Base-by-base conservation (phyloP, 2,113 vertebrate species). In the Coptodon rendalli region DNA sequence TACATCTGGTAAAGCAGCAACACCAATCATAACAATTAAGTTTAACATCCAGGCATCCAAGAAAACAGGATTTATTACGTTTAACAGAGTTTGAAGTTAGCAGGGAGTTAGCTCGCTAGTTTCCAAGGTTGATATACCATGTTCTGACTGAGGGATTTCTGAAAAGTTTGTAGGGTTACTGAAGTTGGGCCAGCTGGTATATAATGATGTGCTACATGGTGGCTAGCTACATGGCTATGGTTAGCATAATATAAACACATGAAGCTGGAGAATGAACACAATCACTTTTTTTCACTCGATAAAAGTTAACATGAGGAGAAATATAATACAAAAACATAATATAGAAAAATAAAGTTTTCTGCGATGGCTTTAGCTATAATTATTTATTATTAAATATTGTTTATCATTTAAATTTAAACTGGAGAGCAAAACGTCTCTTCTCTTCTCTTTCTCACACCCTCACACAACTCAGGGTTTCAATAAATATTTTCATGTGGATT, bases 1-100 rank as follows among this genome's bases (percentile, higher is more conserved):
- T n/a, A n/a, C n/a, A n/a, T n/a, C n/a, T n/a, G n/a, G n/a, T n/a
- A n/a, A n/a, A n/a, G n/a, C n/a, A n/a, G n/a, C n/a, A n/a, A n/a
- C n/a, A n/a, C n/a, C n/a, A n/a, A n/a, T n/a, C n/a, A n/a, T 63
- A 36, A 12, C 31, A 63, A 36, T 36, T n/a, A 36, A 63, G 59
- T 63, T 12, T 63, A 17, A 36, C 59, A 63, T 63, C 59, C 31
- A 12, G 59, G 0, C 0, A 36, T 63, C 59, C 59, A 36, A 0
- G 6, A 63, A 63, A 36, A 63, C 0, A 63, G 59, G 6, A 36
- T 63, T 63, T 63, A 63, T 36, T 3, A 63, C 5, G 31, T 63
- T 63, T 36, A 63, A 0, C 31, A n/a, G 59, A 36, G 9, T 36
- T 63, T 36, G 59, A n/a, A 36, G 17, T 66, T 63, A 36, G 4